Evolutionary conservation across 2,888 invertebrate genomes (phyloP), one percentile per base, ranked within the genome.

Genomic region (Helleia helle): DNA sequence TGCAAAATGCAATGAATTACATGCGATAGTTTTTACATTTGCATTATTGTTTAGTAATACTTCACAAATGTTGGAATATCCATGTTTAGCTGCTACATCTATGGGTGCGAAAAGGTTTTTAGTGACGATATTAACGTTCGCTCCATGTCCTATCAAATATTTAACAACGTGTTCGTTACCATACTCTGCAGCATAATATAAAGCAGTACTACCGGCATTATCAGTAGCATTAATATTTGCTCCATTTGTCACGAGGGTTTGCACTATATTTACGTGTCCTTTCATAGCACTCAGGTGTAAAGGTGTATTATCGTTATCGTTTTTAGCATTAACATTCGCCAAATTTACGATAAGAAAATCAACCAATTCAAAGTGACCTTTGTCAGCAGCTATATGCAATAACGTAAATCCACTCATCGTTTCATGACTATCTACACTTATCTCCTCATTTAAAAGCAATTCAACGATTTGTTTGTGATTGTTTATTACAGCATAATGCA

Each of bases 361-460:
- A 12, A 34, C 34, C 12, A 34, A 7, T 12, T 34, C 34, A 22
- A 34, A 3, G 12, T 34, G 34, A 12, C 34, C 34, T 3, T 34
- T 6, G 11, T 34, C 34, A 34, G 34, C 34, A 34, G 34, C 34
- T 34, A 34, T 11, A 34, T 34, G 34, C 22, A 34, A 34, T 18
- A 22, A 22, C 22, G 34, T 34, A 7, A 22, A 34, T 11, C 34
- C 34, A 6, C 34, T 34, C 11, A 4, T 6, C 3, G 12, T 8
- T 18, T 34, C 18, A 11, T 18, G 22, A 12, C 4, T 11, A 4
- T 18, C 34, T 6, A 34, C 18, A 5, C 9, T 34, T 34, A 11
- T 2, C 7, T 22, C 34, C 5, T 34, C 11, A 2, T 34, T 5
- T 22, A 34, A 12, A 2, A 34, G 18, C 11, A 4, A 22, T 18